These are phyloP conservation scores for Oxycera nigricornis DNA, from an alignment of 2,888 invertebrate genomes.

Conservation along the genomic window DNA sequence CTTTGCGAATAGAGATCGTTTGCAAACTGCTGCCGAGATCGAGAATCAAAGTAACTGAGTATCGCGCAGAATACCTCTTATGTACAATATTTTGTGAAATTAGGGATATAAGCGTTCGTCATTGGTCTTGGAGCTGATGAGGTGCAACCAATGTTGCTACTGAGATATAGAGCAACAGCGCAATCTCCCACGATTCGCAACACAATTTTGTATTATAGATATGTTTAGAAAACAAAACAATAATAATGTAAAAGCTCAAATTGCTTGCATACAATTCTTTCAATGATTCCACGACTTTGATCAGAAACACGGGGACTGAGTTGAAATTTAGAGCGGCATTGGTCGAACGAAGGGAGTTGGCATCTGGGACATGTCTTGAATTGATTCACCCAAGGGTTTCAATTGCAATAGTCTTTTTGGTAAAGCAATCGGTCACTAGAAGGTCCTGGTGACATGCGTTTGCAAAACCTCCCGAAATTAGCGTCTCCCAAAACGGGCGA, in stretches of 20 bases:
- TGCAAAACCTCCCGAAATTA: not conserved
- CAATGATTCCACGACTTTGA: not conserved
- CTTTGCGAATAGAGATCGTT: not conserved
- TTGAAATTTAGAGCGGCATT: not conserved
- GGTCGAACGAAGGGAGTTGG: slow-evolving; percentile 14
- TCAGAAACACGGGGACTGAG: not conserved
- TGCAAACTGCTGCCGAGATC: not conserved
- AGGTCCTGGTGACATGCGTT: no score
- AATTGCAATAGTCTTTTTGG: no score
- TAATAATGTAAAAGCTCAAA: slow-evolving; percentile 45
- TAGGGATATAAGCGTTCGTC: slow-evolving; percentile 1
- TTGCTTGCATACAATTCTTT: slow-evolving; percentile 42
- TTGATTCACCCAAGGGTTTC: no score
- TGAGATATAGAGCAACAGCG: not conserved
- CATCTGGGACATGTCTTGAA: no score
- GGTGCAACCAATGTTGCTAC: slow-evolving; percentile 22
- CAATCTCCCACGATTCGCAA: slow-evolving; percentile 14
- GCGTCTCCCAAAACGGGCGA: not conserved
- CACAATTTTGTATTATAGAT: slow-evolving; percentile 33
- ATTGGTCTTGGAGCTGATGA: not conserved
- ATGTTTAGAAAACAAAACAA: slow-evolving; percentile 34
- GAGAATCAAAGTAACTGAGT: not conserved
- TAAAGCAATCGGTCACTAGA: no score
- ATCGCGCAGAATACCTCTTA: slow-evolving; percentile 9
- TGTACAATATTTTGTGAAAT: slow-evolving; percentile 32